A percentile compares a stretch with the other conserved stretches of the same genome.
phyloP scores from a whole-genome alignment of 2,113 vertebrate species.

The Acanthisitta chloris region DNA sequence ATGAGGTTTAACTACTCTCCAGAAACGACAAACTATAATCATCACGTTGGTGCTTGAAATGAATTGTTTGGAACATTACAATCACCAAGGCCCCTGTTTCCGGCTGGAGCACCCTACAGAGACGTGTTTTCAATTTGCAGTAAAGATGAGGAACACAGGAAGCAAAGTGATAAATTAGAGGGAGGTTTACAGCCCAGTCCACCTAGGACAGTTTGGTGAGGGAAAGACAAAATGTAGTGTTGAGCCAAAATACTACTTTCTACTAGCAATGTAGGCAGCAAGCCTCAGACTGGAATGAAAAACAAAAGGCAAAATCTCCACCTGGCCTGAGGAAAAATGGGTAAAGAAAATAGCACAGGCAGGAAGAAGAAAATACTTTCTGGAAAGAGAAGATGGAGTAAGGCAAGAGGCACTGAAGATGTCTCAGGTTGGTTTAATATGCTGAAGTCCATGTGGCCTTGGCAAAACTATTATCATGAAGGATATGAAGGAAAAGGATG shows the following conservation, averaged over 20 bases:
- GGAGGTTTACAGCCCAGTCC: slow-evolving; percentile 25
- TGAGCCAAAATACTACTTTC: background rate
- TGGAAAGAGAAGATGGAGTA: background rate
- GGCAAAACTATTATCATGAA: background rate
- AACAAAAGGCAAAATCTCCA: background rate
- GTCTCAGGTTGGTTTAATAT: background rate
- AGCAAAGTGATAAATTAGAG: slow-evolving; percentile 48
- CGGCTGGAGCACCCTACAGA: slow-evolving; percentile 59
- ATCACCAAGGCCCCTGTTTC: slow-evolving; percentile 52
- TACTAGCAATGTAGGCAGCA: background rate
- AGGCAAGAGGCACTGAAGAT: background rate
- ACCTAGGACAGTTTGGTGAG: background rate
- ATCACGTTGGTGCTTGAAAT: slow-evolving; percentile 63
- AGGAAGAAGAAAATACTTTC: background rate
- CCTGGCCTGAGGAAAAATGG: background rate
- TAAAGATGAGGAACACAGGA: slow-evolving; percentile 63
- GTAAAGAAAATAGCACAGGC: background rate
- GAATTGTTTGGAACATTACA: slow-evolving; percentile 65
- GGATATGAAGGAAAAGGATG: background rate
- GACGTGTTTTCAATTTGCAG: slow-evolving; percentile 68
- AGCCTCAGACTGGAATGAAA: background rate
- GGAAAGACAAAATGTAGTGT: background rate
- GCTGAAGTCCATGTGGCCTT: background rate
- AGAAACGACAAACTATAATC: slow-evolving; percentile 64
- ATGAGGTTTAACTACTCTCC: slow-evolving; percentile 64